Percentiles rank a stretch among this genome's conserved stretches.
Evolutionary conservation across 2,888 invertebrate genomes (phyloP).

Genomic region (Agrenia bidenticulata): DNA sequence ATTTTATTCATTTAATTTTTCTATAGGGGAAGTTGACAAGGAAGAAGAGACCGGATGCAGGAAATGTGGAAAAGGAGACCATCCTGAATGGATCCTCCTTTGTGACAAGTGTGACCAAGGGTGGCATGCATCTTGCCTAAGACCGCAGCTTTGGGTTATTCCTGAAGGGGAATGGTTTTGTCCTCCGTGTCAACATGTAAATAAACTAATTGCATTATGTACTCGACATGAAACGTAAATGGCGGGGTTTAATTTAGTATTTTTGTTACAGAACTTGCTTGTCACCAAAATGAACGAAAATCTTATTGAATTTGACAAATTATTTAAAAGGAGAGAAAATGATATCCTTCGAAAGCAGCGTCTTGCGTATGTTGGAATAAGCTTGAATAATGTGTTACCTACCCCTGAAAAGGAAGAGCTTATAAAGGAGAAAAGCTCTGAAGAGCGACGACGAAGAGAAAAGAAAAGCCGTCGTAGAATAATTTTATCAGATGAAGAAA

Average conservation of each 20-base stretch:
- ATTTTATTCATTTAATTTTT: neutral
- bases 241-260: too few relatives aligned
- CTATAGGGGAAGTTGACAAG: slow-evolving; percentile 56
- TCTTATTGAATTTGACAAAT: slow-evolving; percentile 73
- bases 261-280: slow-evolving; percentile 61
- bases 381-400: slow-evolving; percentile 69
- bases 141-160: slow-evolving; percentile 87
- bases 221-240: neutral
- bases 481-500: slow-evolving; percentile 53
- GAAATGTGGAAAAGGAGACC: slow-evolving; percentile 85
- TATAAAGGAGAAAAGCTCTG: slow-evolving; percentile 41
- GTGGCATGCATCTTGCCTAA: slow-evolving; percentile 95
- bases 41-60: slow-evolving; percentile 75
- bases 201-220: slow-evolving; percentile 54
- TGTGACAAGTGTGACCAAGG: slow-evolving; percentile 93
- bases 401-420: slow-evolving; percentile 54
- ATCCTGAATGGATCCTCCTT: slow-evolving; percentile 95
- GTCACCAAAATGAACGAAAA: slow-evolving; percentile 73
- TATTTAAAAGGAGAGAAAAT: slow-evolving; percentile 66
- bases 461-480: slow-evolving; percentile 55
- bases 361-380: slow-evolving; percentile 73
- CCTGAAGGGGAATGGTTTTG: slow-evolving; percentile 99
- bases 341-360: slow-evolving; percentile 69
- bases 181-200: slow-evolving; percentile 93
- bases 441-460: slow-evolving; percentile 55